These are phyloP conservation scores for Oryzias curvinotus DNA, from an alignment of 2,113 vertebrate species.

Conservation along the genomic window DNA sequence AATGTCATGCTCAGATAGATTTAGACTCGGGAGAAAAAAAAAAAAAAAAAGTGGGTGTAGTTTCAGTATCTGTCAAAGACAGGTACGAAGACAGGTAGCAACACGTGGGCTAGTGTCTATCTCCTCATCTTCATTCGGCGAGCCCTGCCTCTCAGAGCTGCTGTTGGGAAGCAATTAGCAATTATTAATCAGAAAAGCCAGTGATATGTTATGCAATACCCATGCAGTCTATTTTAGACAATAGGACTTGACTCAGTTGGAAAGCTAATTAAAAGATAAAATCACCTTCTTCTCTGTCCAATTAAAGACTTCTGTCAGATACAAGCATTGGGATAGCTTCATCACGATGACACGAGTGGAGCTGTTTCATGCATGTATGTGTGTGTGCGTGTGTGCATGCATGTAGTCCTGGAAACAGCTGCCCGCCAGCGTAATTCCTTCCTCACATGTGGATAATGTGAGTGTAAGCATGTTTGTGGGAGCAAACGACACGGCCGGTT, in stretches of 20 bases:
- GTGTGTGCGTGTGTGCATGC: constrained; percentile 10
- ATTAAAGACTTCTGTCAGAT: constrained; percentile 70
- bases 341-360: constrained; percentile 54
- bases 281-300: constrained; percentile 69
- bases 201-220: constrained; percentile 72
- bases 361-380: constrained; percentile 4
- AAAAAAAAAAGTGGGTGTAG: constrained; percentile 6
- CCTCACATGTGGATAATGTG: constrained; percentile 6
- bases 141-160: constrained; percentile 27
- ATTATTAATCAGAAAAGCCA: constrained; percentile 60
- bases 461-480: constrained; percentile 25
- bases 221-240: constrained; percentile 67
- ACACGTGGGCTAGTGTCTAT: constrained; percentile 25
- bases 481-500: constrained; percentile 29
- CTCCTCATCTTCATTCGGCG: constrained; percentile 34
- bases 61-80: constrained; percentile 24
- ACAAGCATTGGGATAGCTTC: constrained; percentile 63
- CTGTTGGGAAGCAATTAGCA: constrained; percentile 61
- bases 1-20: constrained; percentile 19
- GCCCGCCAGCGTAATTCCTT: constrained; percentile 1
- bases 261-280: constrained; percentile 77
- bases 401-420: constrained; percentile 21
- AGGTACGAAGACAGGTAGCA: not conserved
- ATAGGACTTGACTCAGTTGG: constrained; percentile 54
- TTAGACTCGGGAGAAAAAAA: constrained; percentile 17